Evolutionary conservation across 2,888 invertebrate genomes (phyloP).

Genomic region (Spodoptera littoralis): DNA sequence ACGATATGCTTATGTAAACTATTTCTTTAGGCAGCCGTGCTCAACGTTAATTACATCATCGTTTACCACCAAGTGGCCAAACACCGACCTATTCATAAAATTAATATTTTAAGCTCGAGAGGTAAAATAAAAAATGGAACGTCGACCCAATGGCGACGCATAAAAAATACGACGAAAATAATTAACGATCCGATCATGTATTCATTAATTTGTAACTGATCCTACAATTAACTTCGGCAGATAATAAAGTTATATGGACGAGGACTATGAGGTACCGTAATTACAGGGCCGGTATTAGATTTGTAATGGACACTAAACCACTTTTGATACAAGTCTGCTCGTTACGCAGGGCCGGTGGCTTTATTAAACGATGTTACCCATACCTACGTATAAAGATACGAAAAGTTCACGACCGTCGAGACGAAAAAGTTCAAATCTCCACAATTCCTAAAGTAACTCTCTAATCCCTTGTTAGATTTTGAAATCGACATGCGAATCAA

Average conservation of each 20-base stretch:
- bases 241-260: conserved; percentile 24
- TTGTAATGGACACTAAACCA: conserved; percentile 12
- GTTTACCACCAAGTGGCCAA: no score
- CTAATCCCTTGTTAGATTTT: no score
- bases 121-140: no score
- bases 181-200: conserved; percentile 19
- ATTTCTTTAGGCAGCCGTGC: no score
- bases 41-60: no score
- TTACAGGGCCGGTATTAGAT: conserved; percentile 2
- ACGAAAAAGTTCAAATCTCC: no score
- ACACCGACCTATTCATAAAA: no score
- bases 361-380: conserved; percentile 41
- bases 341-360: conserved; percentile 8
- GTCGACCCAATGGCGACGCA: no score
- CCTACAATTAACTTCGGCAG: conserved; percentile 18
- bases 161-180: conserved; percentile 6
- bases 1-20: no score
- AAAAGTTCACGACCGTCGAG: conserved; percentile 10
- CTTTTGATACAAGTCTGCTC: conserved; percentile 15
- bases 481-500: no score
- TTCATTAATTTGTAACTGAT: conserved; percentile 33
- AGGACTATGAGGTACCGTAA: conserved; percentile 1
- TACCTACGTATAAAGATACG: conserved; percentile 16
- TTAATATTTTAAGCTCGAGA: no score
- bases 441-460: no score